Evolutionary conservation across 2,888 invertebrate species (phyloP), one percentile per base, ranked within the genome.

Genomic region (Plusia festucae): DNA sequence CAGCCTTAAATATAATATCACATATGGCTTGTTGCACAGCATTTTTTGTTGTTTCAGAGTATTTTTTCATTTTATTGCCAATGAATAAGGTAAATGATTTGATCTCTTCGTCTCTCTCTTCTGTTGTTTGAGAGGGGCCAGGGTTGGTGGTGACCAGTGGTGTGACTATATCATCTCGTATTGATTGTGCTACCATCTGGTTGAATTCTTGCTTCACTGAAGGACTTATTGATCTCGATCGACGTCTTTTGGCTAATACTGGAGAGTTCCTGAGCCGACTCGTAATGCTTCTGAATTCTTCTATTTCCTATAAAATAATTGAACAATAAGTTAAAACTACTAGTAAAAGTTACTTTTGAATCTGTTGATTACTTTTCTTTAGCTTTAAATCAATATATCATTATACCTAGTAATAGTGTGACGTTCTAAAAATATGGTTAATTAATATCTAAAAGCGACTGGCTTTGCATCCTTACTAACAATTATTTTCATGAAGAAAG

Each of bases 1-100:
- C 90, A 24, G 90, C 88, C 68, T 83, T 86, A 49, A 88, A 89
- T 75, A 90, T 85, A 49, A 90, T 78, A 6, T 90, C 83, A 67
- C 87, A 89, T 61, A 90, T 89, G 6, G 84, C 86, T 63, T 84
- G 83, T 68, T 90, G 88, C 30, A 90, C 88, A 2, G 78, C 73
- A 34, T 86, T 87, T 67, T 86, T 85, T 0, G 85, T 86, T 7
- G 60, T 63, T 34, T 83, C 78, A 0, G 82, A 70, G 61, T 89
- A 90, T 64, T 84, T 88, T 66, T 82, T 88, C 88, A 90, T 87
- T 81, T 89, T 88, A 20, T 73, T 83, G 4, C 84, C 84, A 61
- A 90, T 82, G 63, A 89, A 90, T 18, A 83, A 81, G 3, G 83
- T 74, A 64, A 90, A 90, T 27, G 84, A 82, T 53, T 68, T 74